Conservation (phyloP, 2,888 invertebrate genomes). For the Tachina grossa region DNA sequence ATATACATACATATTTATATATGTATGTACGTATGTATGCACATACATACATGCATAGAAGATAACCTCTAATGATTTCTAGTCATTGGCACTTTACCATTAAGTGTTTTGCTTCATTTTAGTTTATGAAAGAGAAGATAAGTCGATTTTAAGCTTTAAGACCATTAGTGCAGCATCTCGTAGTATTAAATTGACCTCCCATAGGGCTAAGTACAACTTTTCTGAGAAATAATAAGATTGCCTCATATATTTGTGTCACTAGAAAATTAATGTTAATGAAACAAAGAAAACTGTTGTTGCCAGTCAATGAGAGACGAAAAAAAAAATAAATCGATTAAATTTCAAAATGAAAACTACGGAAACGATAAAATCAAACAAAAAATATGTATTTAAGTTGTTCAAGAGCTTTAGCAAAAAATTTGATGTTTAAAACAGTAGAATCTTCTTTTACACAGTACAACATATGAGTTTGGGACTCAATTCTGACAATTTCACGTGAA, state of each 20-base stretch:
- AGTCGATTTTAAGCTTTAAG: slow-evolving; percentile 67
- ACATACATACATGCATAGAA: slow-evolving; percentile 9
- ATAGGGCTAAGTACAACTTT: slow-evolving; percentile 27
- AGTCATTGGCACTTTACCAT: slow-evolving; percentile 49
- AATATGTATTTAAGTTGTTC: not conserved
- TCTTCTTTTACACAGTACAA: too few species aligned
- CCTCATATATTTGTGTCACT: slow-evolving; percentile 19
- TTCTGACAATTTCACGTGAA: too few species aligned
- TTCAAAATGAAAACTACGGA: slow-evolving; percentile 10
- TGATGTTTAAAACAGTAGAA: slow-evolving; percentile 42
- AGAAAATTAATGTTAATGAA: slow-evolving; percentile 26
- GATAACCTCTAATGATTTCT: slow-evolving; percentile 44
- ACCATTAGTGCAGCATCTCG: slow-evolving; percentile 68
- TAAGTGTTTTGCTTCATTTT: slow-evolving; percentile 31
- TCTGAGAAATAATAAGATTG: not conserved
- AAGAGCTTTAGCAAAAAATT: slow-evolving; percentile 31
- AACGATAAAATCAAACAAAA: slow-evolving; percentile 4
- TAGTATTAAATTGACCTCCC: slow-evolving; percentile 75
- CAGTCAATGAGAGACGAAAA: not conserved
- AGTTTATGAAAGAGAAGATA: slow-evolving; percentile 47
- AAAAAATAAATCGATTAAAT: slow-evolving; percentile 36
- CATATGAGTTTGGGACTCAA: too few species aligned
- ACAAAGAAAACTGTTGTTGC: slow-evolving; percentile 39
- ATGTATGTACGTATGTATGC: not conserved
- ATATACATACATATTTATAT: not conserved